A percentile compares a stretch with the other conserved stretches of the same genome.
These are phyloP conservation scores for Lethocerus indicus DNA, from an alignment of 1,140 invertebrate species.

Conservation along the genomic window DNA sequence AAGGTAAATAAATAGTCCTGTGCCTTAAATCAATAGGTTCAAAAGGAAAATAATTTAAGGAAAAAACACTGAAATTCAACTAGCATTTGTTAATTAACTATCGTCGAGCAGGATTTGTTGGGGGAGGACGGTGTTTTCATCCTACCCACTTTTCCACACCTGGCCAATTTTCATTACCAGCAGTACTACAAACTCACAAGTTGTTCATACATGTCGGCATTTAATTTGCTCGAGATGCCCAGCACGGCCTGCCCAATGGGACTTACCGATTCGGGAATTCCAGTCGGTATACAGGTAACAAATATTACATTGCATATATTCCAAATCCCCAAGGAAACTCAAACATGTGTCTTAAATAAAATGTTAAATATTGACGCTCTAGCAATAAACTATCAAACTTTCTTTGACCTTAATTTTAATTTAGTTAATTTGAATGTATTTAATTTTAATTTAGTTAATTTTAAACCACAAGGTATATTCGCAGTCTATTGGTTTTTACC, in stretches of 20 bases:
- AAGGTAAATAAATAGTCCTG: not conserved
- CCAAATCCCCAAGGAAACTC: too few relatives aligned
- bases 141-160: conserved; percentile 57
- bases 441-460: conserved; percentile 68
- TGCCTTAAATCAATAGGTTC: not conserved
- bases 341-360: too few relatives aligned
- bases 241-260: conserved; percentile 67
- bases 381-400: conserved; percentile 53
- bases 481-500: too few relatives aligned
- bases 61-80: not conserved
- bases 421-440: conserved; percentile 63
- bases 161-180: conserved; percentile 60
- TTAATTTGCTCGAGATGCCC: conserved; percentile 67
- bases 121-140: conserved; percentile 62
- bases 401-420: too few relatives aligned
- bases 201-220: conserved; percentile 61
- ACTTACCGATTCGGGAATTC: conserved; percentile 51
- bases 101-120: conserved; percentile 49
- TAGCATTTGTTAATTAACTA: conserved; percentile 20
- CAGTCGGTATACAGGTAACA: conserved; percentile 60
- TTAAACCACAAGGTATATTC: conserved; percentile 67
- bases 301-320: too few relatives aligned
- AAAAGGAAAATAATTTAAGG: not conserved
- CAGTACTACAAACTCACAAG: conserved; percentile 53
- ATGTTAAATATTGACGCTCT: conserved; percentile 32